Conservation (phyloP, 30 jellyfish, hydroid and myxozoan genomes). For the Sanderia malayensis region DNA sequence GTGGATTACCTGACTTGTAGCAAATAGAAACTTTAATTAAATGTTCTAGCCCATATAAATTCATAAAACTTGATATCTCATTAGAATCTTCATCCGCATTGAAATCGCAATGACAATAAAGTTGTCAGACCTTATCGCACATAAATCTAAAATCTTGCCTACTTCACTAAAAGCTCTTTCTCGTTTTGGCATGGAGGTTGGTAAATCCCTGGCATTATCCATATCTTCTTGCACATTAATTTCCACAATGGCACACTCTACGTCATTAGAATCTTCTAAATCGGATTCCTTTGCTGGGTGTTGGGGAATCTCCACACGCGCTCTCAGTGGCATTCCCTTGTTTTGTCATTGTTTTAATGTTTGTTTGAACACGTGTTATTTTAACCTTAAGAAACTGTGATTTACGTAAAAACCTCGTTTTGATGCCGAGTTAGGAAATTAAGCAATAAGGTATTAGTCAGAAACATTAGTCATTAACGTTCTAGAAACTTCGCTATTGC, state of each 20-base stretch:
- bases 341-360: too few relatives aligned
- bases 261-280: neutral
- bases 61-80: conserved; percentile 21
- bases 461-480: too few relatives aligned
- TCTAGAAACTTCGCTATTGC: too few relatives aligned
- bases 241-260: conserved; percentile 30
- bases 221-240: conserved; percentile 38
- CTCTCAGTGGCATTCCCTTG: too few relatives aligned
- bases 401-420: too few relatives aligned
- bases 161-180: conserved; percentile 1
- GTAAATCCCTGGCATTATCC: conserved; percentile 20
- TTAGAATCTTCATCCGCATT: conserved; percentile 19
- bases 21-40: conserved; percentile 8
- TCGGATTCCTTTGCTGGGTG: conserved; percentile 17
- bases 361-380: too few relatives aligned
- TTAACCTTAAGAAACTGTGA: too few relatives aligned
- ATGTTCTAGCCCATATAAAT: conserved; percentile 19
- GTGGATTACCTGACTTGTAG: conserved; percentile 4
- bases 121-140: conserved; percentile 24
- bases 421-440: too few relatives aligned
- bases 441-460: too few relatives aligned
- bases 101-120: conserved; percentile 29
- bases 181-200: conserved; percentile 16
- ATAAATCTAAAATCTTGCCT: conserved; percentile 8
- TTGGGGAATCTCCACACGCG: too few relatives aligned